phyloP scores from a whole-genome alignment of 2,113 vertebrate species.

The Cephalopterus ornatus region DNA sequence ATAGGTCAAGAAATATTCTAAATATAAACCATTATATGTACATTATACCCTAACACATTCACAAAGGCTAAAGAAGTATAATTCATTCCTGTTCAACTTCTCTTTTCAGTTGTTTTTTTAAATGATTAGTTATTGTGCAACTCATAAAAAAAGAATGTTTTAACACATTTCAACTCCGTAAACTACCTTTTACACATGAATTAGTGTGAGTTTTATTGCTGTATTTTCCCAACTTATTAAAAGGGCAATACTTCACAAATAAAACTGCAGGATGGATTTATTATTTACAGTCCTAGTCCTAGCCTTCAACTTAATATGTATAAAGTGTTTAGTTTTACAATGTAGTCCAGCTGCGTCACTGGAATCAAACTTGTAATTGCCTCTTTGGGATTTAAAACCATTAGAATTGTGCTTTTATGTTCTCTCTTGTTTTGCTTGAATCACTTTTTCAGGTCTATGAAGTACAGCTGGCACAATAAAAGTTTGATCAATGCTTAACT shows the following conservation, averaged over 20 bases:
- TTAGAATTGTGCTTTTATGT: conserved; percentile 80
- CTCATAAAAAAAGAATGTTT: not conserved
- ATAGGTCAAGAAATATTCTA: not conserved
- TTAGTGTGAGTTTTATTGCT: conserved; percentile 66
- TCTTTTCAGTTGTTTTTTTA: conserved; percentile 38
- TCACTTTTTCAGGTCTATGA: conserved; percentile 79
- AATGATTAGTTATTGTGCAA: conserved; percentile 25
- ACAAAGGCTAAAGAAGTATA: conserved; percentile 20
- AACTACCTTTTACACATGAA: conserved; percentile 49
- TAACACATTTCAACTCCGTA: not conserved
- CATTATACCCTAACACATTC: not conserved
- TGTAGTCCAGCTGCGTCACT: conserved; percentile 74
- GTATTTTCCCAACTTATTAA: conserved; percentile 71
- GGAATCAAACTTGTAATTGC: conserved; percentile 80
- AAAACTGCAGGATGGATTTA: conserved; percentile 66
- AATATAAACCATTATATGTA: conserved; percentile 6
- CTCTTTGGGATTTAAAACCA: conserved; percentile 79
- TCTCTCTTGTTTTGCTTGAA: conserved; percentile 80
- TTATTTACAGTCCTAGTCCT: conserved; percentile 68
- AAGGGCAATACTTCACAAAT: conserved; percentile 63
- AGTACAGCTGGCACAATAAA: conserved; percentile 83
- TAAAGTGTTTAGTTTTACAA: conserved; percentile 74
- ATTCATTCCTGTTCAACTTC: not conserved
- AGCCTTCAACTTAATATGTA: conserved; percentile 74
- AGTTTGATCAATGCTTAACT: conserved; percentile 81